phyloP scores from a whole-genome alignment of 1,140 invertebrate species.

The Macrosteles quadrilineatus region DNA sequence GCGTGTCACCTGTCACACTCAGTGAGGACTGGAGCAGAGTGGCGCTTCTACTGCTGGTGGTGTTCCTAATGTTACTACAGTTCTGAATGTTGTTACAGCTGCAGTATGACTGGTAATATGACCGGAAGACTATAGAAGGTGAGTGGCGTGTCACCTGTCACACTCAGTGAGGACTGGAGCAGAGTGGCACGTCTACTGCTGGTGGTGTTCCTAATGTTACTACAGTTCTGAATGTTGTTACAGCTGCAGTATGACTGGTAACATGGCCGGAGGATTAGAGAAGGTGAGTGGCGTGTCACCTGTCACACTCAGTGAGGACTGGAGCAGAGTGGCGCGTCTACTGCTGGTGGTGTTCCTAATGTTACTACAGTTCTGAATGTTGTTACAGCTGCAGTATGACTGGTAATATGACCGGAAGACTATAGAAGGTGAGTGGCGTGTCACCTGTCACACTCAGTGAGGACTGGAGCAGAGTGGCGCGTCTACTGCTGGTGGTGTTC shows the following conservation, averaged over 20 bases:
- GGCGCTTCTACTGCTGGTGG: conserved; percentile 64
- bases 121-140: conserved; percentile 17
- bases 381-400: conserved; percentile 42
- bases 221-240: conserved; percentile 62
- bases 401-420: neutral
- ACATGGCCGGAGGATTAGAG: neutral
- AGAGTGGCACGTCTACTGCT: conserved; percentile 65
- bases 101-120: neutral
- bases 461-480: conserved; percentile 68
- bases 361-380: conserved; percentile 65
- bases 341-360: conserved; percentile 64
- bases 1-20: conserved; percentile 58
- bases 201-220: conserved; percentile 64
- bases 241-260: neutral
- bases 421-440: conserved; percentile 30
- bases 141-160: conserved; percentile 54
- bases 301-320: conserved; percentile 63
- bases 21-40: conserved; percentile 68
- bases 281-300: conserved; percentile 47
- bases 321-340: conserved; percentile 67
- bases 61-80: conserved; percentile 65
- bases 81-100: conserved; percentile 57
- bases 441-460: conserved; percentile 61
- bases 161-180: conserved; percentile 66
- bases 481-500: conserved; percentile 64